Conservation (phyloP, 2,888 invertebrate species). For the Watsonalla cultraria region DNA sequence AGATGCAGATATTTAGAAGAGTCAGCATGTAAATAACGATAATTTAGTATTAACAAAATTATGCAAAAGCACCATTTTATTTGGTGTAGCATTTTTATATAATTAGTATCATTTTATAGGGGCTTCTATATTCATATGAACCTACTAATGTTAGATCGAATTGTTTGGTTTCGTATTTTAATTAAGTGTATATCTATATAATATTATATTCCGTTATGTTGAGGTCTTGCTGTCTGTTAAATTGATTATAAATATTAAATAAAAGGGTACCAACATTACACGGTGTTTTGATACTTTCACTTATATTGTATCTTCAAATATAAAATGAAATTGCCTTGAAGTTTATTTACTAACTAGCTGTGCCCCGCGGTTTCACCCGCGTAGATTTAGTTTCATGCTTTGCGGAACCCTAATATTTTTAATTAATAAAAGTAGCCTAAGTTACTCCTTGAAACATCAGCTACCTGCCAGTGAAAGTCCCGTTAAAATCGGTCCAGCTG, state of each 20-base stretch:
- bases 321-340: too few species aligned
- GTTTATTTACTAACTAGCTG: too few species aligned
- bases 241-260: slow-evolving; percentile 2
- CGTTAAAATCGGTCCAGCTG: too few species aligned
- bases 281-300: neutral
- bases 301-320: neutral
- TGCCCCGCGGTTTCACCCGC: too few species aligned
- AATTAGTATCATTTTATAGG: slow-evolving; percentile 43
- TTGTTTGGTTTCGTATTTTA: slow-evolving; percentile 2
- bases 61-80: slow-evolving; percentile 42
- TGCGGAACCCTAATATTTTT: too few species aligned
- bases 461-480: too few species aligned
- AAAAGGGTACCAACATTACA: slow-evolving; percentile 1
- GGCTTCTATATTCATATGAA: slow-evolving; percentile 28
- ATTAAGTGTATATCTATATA: neutral
- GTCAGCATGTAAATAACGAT: slow-evolving; percentile 72
- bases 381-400: too few species aligned
- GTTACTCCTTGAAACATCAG: too few species aligned
- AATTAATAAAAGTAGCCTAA: too few species aligned
- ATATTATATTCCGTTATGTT: slow-evolving; percentile 3
- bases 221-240: slow-evolving; percentile 1
- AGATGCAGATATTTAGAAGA: slow-evolving; percentile 78
- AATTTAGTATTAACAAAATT: slow-evolving; percentile 49
- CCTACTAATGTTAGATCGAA: slow-evolving; percentile 1
- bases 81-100: slow-evolving; percentile 63